Percentiles rank a stretch among this genome's conserved stretches.
These are phyloP conservation scores for Drosophila incognita DNA, from an alignment of 2,888 invertebrate species.

Conservation along the genomic window DNA sequence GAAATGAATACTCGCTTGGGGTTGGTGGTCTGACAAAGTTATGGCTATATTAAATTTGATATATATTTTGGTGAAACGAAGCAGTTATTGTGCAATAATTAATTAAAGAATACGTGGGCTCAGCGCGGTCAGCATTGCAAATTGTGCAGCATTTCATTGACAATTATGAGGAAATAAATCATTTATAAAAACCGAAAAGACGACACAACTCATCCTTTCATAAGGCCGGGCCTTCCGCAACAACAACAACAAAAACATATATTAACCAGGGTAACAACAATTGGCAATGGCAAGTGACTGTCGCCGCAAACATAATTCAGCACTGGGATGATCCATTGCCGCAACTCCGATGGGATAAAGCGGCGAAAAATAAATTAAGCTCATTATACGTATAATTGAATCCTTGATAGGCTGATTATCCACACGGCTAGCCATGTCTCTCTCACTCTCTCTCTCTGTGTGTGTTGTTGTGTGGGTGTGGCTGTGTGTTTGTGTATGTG, in stretches of 20 bases:
- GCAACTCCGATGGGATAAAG: conserved; percentile 46
- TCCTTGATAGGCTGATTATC: conserved; percentile 80
- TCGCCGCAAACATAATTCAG: conserved; percentile 60
- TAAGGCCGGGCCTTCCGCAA: conserved; percentile 35
- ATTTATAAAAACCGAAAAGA: conserved; percentile 42
- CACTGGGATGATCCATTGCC: conserved; percentile 47
- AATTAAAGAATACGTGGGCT: conserved; percentile 29
- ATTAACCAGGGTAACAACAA: conserved; percentile 8
- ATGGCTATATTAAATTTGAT: background rate
- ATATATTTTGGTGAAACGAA: background rate
- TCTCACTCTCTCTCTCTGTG: too few species aligned
- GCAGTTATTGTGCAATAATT: conserved; percentile 17
- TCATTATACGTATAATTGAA: conserved; percentile 78
- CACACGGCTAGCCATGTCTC: conserved; percentile 67
- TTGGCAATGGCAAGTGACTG: conserved; percentile 42
- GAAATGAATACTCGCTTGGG: background rate
- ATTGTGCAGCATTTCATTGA: conserved; percentile 59
- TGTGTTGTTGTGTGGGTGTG: conserved; percentile 1
- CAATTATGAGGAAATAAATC: conserved; percentile 61
- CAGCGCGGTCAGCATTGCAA: conserved; percentile 38
- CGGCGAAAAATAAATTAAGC: conserved; percentile 79
- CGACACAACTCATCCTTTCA: conserved; percentile 52
- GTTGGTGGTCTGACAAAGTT: background rate
- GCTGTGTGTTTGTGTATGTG: background rate
- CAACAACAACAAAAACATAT: conserved; percentile 15